Base-by-base conservation (phyloP, 1,140 invertebrate genomes). In the Zeugodacus cucurbitae region DNA sequence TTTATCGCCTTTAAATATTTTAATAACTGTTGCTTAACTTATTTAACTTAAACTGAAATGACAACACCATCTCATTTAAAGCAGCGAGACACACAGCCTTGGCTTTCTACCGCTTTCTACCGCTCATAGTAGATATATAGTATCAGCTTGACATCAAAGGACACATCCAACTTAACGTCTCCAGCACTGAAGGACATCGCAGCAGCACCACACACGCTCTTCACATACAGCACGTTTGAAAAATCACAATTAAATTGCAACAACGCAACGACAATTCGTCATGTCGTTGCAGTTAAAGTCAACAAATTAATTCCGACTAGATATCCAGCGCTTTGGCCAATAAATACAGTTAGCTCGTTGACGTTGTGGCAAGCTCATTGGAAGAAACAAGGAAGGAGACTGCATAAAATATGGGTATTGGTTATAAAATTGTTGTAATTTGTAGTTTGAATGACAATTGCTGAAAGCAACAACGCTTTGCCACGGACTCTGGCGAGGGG, bases 201-300 rank as follows among this genome's bases (percentile, higher is more conserved):
- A 62, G 8, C 32, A 34, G 26, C 29, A 17, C 34, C 6, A n/a
- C 26, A 32, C 34, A 74, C 37, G 70, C 70, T 74, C 70, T n/a
- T 6, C 74, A 41, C 20, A n/a, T 41, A 48, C 0, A 26, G 44
- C 41, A 29, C 44, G 44, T 48, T 26, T 48, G 74, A 82, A 82
- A 82, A 82, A 82, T 82, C 74, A 82, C 74, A 82, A 82, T 48
- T 82, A 82, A 82, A 82, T 82, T 82, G 41, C 74, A 82, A 82
- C 74, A 82, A 82, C 41, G 74, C 74, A 14, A 26, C 48, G 22
- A 41, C 74, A 82, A 82, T 82, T 82, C 74, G 74, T 82, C 74
- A 82, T 82, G 20, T 44, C n/a, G 44, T 41, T 29, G 34, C 74
- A 82, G 74, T 82, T 48, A 82, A 82, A 82, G 74, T 82, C 74